Base-by-base conservation (phyloP, 2,113 vertebrate genomes). In the Elanus axillaris region DNA sequence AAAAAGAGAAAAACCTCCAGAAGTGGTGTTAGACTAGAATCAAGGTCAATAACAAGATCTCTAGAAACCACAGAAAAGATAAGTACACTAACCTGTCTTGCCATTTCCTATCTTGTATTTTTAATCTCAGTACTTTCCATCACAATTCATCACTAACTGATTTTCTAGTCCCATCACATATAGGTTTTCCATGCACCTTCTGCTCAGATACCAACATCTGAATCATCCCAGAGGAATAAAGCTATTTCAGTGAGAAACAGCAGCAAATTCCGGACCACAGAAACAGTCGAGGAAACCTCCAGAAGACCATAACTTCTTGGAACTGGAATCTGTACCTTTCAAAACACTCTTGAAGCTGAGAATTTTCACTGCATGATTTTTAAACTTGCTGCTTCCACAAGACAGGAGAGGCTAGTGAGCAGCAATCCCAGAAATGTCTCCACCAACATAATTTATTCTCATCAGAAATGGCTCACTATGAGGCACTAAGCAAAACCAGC, bases 81-180 rank as follows among this genome's bases (percentile, higher is more conserved):
- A 94, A 96, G 69, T 85, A 94, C 58, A 47, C 66, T 91, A 94
- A 94, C 95, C 73, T 81, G 53, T 94, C 66, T 90, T 91, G 66
- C 69, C 69, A 94, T 60, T 94, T 95, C 95, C 82, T 94, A 94
- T 72, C 94, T 91, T 78, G 52, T 94, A 85, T 78, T 95, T 94
- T 87, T 94, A 75, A 91, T 93, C 91, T 94, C 84, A 16, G 21
- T 72, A 89, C 81, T 85, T 93, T 84, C 77, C 66, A 87, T 93
- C 81, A 79, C 77, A 84, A 72, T 91, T 93, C 62, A 94, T 94
- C 80, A 89, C 69, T 78, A 92, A 78, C 91, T 79, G 69, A 95
- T 96, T 94, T 95, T 89, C 84, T 72, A 78, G 53, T 87, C 67
- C 64, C 53, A 89, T 56, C 77, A 87, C 77, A 48, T 93, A 94